Evolutionary conservation across 1,140 invertebrate species (phyloP).

Genomic region (Achroia grisella): DNA sequence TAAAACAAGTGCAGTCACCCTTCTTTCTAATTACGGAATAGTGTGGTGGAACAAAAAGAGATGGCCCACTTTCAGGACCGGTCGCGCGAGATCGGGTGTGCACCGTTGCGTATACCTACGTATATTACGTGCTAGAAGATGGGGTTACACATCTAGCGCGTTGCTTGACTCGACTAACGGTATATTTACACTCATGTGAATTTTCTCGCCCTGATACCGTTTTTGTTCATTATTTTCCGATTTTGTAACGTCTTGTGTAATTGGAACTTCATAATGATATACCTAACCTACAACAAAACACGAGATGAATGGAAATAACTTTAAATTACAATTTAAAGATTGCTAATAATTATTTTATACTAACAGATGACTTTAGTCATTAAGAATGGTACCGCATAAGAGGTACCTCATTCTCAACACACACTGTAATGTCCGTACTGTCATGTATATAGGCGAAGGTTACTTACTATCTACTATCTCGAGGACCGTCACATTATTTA

Average conservation of each 20-base stretch:
- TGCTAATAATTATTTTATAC: too few relatives aligned
- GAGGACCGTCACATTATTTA: too few relatives aligned
- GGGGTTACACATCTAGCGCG: slow-evolving; percentile 54
- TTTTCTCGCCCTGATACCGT: slow-evolving; percentile 67
- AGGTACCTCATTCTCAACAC: too few relatives aligned
- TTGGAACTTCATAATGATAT: slow-evolving; percentile 25
- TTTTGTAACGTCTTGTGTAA: slow-evolving; percentile 55
- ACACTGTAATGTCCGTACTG: too few relatives aligned
- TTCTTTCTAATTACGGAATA: slow-evolving; percentile 72
- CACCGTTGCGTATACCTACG: slow-evolving; percentile 60
- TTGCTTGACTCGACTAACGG: slow-evolving; percentile 43
- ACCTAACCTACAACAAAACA: too few relatives aligned
- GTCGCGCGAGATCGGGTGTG: slow-evolving; percentile 63
- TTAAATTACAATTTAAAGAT: too few relatives aligned
- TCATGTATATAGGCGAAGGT: too few relatives aligned
- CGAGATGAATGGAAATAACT: too few relatives aligned
- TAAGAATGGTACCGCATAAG: too few relatives aligned
- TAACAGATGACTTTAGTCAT: too few relatives aligned
- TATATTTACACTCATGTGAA: slow-evolving; percentile 55
- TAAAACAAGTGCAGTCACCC: slow-evolving; percentile 31
- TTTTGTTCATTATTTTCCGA: slow-evolving; percentile 52
- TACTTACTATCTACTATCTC: too few relatives aligned
- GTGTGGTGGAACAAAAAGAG: slow-evolving; percentile 72
- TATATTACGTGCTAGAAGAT: slow-evolving; percentile 59
- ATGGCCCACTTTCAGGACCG: slow-evolving; percentile 72